Evolutionary conservation across 1,140 invertebrate genomes (phyloP).

Genomic region (Bombus superbus): DNA sequence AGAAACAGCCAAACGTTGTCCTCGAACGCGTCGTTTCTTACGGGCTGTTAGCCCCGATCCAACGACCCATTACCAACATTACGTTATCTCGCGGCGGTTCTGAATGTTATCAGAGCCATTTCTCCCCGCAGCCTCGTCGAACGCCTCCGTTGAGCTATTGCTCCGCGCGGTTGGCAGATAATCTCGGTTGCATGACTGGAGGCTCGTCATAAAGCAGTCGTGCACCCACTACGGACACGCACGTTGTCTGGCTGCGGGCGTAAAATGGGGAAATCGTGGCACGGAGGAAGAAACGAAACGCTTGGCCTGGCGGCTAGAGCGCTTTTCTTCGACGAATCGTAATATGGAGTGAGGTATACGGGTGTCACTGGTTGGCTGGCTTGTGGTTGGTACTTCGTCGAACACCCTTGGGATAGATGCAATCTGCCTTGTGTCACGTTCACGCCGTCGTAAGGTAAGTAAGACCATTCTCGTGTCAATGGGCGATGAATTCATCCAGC

Average conservation of each 20-base stretch:
- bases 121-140: constrained; percentile 42
- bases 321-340: constrained; percentile 21
- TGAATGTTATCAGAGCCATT: constrained; percentile 62
- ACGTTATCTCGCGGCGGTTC: constrained; percentile 60
- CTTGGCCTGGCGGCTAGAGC: neutral
- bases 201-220: constrained; percentile 59
- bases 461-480: constrained; percentile 60
- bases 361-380: neutral
- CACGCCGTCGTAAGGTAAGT: constrained; percentile 37
- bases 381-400: neutral
- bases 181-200: constrained; percentile 64
- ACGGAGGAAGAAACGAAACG: neutral
- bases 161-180: constrained; percentile 36
- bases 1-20: neutral
- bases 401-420: constrained; percentile 26
- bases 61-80: constrained; percentile 67
- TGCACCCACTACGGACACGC: constrained; percentile 23
- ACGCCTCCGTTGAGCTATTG: constrained; percentile 37
- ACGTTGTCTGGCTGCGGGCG: neutral
- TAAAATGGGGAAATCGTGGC: neutral
- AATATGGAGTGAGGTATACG: neutral
- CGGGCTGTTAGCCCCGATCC: constrained; percentile 63
- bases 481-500: constrained; percentile 57
- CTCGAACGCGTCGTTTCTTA: constrained; percentile 61
- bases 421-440: constrained; percentile 53